These are phyloP conservation scores for Aphodius granarius DNA, from an alignment of 2,888 invertebrate genomes.

Conservation along the genomic window DNA sequence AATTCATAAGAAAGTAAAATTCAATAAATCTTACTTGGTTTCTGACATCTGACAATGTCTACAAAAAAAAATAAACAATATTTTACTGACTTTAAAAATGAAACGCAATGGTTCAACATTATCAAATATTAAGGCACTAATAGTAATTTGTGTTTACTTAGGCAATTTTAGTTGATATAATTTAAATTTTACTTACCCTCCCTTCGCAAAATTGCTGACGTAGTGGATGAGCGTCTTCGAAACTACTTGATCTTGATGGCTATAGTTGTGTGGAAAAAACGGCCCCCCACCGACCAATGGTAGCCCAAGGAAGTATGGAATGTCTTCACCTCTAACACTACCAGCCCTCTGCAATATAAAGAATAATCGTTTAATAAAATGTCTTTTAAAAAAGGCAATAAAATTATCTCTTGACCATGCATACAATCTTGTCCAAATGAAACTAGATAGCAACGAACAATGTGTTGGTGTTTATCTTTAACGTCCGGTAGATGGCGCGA, in stretches of 20 bases:
- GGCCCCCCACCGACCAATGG: constrained; percentile 69
- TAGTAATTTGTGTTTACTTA: no score
- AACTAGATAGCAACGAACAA: neutral
- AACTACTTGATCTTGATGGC: constrained; percentile 73
- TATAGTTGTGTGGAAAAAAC: constrained; percentile 76
- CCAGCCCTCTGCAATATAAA: constrained; percentile 66
- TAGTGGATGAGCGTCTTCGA: constrained; percentile 81
- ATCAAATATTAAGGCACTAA: no score
- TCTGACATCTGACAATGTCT: constrained; percentile 13
- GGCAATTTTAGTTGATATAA: no score
- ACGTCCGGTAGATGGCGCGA: neutral
- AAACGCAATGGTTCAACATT: neutral
- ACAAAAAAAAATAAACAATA: constrained; percentile 4
- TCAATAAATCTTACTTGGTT: neutral
- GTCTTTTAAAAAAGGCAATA: no score
- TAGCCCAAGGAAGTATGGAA: constrained; percentile 82
- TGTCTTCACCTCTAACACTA: constrained; percentile 84
- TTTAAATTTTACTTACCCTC: constrained; percentile 73
- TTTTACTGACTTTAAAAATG: neutral
- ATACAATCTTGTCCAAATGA: neutral
- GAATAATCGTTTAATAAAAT: neutral
- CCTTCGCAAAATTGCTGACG: constrained; percentile 83
- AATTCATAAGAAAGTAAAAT: neutral
- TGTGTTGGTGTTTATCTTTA: neutral
- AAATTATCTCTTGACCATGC: no score